Conservation (phyloP, 2,113 vertebrate species). For the Grus americana region DNA sequence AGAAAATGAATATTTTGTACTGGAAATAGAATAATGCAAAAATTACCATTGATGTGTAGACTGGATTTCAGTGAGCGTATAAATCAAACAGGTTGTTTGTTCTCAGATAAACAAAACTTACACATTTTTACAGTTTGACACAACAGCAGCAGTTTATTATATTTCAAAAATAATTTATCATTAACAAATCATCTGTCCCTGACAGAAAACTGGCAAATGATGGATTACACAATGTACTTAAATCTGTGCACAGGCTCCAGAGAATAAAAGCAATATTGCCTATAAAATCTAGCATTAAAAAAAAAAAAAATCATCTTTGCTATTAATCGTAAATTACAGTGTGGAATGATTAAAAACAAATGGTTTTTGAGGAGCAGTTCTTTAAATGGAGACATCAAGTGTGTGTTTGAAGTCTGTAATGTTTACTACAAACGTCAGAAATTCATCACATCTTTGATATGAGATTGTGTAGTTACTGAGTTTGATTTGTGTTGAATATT, state of each 20-base stretch:
- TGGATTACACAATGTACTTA: neutral
- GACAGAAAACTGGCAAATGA: neutral
- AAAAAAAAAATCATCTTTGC: neutral
- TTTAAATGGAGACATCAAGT: slow-evolving; percentile 16
- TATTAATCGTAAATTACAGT: neutral
- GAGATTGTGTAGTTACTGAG: neutral
- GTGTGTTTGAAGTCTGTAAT: neutral
- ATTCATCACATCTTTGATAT: neutral
- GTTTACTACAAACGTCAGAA: neutral
- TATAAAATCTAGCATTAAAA: neutral
- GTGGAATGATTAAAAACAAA: slow-evolving; percentile 18
- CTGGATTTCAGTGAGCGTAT: neutral
- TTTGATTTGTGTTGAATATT: neutral
- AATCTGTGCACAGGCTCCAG: neutral
- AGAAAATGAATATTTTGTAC: neutral
- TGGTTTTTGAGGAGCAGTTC: neutral
- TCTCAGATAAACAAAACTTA: neutral
- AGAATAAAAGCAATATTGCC: neutral
- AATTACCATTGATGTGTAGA: neutral
- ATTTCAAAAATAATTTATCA: neutral
- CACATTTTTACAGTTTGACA: neutral
- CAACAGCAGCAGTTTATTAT: neutral
- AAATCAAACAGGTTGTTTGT: neutral
- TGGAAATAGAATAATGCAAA: neutral
- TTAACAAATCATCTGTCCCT: neutral